These are phyloP conservation scores for Arrhopalites spinosus DNA, from an alignment of 2,888 invertebrate genomes.

Conservation along the genomic window DNA sequence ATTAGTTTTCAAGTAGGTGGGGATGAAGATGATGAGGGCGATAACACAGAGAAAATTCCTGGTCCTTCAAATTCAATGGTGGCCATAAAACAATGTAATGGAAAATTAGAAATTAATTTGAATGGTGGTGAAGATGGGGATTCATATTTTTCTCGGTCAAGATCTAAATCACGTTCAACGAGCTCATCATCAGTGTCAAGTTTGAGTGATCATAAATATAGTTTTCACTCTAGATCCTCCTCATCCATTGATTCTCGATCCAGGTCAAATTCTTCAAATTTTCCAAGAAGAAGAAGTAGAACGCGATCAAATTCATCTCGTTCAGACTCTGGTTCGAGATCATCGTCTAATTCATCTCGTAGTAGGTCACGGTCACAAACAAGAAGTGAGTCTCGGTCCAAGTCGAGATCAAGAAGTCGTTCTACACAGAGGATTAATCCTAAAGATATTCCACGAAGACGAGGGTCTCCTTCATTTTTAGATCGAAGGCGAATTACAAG, in stretches of 20 bases:
- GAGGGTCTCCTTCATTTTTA: constrained; percentile 91
- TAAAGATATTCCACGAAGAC: constrained; percentile 88
- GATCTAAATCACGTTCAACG: constrained; percentile 13
- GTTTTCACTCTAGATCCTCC: neutral
- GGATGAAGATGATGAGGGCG: neutral
- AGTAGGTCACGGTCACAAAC: neutral
- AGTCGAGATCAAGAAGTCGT: constrained; percentile 35
- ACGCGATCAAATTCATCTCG: neutral
- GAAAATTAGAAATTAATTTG: no score
- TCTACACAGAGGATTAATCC: constrained; percentile 66
- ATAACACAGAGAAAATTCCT: neutral
- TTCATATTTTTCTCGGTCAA: neutral
- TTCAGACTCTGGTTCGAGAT: constrained; percentile 36
- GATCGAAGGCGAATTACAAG: constrained; percentile 93
- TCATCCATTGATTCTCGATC: neutral
- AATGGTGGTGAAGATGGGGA: neutral
- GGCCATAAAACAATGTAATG: no score
- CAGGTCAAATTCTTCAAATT: neutral
- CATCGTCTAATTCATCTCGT: constrained; percentile 9
- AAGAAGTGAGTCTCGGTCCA: neutral
- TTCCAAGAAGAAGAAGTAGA: neutral
- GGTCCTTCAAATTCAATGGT: neutral
- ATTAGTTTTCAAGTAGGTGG: neutral
- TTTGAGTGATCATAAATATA: constrained; percentile 4
- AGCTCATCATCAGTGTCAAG: constrained; percentile 24